These are phyloP conservation scores for Pagetopsis macropterus DNA, from an alignment of 2,797 vertebrate species.

Conservation along the genomic window DNA sequence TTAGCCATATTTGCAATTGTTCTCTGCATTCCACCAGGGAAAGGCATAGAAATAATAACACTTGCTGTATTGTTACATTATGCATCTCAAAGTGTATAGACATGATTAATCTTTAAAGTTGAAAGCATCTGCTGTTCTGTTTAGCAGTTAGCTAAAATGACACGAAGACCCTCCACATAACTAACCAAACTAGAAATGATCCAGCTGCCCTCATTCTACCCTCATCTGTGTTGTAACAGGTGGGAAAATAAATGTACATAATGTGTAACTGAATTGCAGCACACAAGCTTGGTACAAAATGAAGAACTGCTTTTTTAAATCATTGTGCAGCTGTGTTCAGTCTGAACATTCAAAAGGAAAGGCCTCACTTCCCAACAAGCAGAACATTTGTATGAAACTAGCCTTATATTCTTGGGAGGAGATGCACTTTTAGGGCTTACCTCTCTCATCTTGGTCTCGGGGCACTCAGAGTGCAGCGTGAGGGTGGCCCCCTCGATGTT, in stretches of 20 bases:
- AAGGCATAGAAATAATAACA: background rate
- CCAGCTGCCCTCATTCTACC: background rate
- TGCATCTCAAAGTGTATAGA: background rate
- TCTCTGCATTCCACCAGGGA: background rate
- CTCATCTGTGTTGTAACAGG: background rate
- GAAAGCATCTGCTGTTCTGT: constrained; percentile 13
- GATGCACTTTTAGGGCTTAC: constrained; percentile 75
- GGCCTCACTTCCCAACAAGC: background rate
- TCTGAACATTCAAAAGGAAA: background rate
- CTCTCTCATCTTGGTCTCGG: constrained; percentile 96
- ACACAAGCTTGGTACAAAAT: background rate
- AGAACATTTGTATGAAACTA: background rate
- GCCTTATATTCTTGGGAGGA: background rate
- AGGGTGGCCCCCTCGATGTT: constrained; percentile 98
- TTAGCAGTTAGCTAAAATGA: constrained; percentile 23
- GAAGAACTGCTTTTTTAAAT: background rate
- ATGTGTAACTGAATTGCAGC: background rate
- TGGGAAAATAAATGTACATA: background rate
- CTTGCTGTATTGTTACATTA: constrained; percentile 7
- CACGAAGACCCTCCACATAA: constrained; percentile 4
- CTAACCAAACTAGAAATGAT: background rate
- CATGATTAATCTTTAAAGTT: constrained; percentile 16
- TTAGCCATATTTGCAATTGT: background rate
- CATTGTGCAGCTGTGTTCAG: background rate
- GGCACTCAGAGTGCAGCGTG: constrained; percentile 97